A percentile compares a stretch with the other conserved stretches of the same genome.
Conservation (phyloP, 2,797 vertebrate genomes). For the Notolabrus celidotus region DNA sequence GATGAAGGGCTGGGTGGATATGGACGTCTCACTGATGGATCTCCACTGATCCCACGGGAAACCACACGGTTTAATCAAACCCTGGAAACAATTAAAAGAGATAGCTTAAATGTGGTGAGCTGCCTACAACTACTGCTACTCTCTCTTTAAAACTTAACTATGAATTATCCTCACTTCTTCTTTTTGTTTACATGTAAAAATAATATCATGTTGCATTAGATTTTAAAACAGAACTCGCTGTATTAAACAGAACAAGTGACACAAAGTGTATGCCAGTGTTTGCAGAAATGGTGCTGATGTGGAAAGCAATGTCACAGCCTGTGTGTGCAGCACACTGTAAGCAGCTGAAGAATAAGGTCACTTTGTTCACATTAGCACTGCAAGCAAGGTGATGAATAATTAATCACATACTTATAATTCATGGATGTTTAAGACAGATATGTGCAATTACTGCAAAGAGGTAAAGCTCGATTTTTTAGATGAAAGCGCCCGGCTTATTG, state of each 20-base stretch:
- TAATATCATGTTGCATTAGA: neutral
- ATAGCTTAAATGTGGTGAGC: conserved; percentile 31
- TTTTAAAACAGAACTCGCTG: conserved; percentile 2
- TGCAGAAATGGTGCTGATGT: conserved; percentile 16
- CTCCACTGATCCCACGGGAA: conserved; percentile 1
- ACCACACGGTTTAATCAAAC: conserved; percentile 33
- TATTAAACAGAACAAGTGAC: conserved; percentile 18
- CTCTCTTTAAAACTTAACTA: conserved; percentile 38
- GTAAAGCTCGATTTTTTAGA: conserved; percentile 30
- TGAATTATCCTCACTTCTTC: conserved; percentile 4
- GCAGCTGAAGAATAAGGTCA: conserved; percentile 80
- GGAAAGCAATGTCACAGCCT: conserved; percentile 42
- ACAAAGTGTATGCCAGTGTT: conserved; percentile 1
- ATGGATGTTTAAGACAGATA: conserved; percentile 84
- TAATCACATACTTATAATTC: conserved; percentile 83
- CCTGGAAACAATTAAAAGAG: conserved; percentile 32
- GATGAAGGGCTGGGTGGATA: conserved; percentile 13
- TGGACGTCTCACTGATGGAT: conserved; percentile 25
- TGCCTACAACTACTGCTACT: neutral
- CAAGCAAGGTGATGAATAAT: conserved; percentile 81
- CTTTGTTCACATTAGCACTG: conserved; percentile 84
- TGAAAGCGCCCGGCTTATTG: conserved; percentile 14
- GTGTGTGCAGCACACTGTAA: conserved; percentile 53
- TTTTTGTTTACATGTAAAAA: neutral
- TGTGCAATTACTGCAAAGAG: conserved; percentile 78